Base-by-base conservation (phyloP, 2,888 invertebrate genomes). In the Gymnocheta viridis region DNA sequence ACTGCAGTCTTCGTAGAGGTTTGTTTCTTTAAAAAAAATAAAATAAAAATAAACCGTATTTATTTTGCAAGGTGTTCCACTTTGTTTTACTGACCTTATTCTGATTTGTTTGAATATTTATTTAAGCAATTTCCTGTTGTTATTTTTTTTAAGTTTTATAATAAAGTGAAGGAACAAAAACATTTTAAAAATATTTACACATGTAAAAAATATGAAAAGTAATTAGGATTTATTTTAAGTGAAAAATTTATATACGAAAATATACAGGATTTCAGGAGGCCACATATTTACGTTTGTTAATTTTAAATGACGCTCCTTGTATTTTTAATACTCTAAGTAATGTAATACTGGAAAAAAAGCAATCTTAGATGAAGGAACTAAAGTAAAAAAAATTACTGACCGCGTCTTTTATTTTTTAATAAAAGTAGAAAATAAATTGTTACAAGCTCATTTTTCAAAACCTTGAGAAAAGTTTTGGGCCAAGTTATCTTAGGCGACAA, bases 1-100 rank as follows among this genome's bases (percentile, higher is more conserved):
- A 24, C 49, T 19, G 41, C 51, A 24, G 17, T 14, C 22, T 19
- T 47, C 51, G 49, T 19, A 49, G 49, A 35, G 70, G 27, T 49
- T 62, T 24, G 27, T 49, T 62, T 24, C 9, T 35, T 47, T 6
- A 44, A 19, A 64, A 27, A 17, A 19, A 29, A 29, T 1, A 19
- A 7, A 14, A 58, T 62, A 58, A 38, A 41, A 70, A 54, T 41
- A 56, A 73, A 32, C 17, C 24, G 35, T 58, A 67, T 69, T 76
- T 80, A 54, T 69, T 84, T 77, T 84, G 84, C 84, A 81, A 84
- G 81, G 77, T 84, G 84, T 84, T 84, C 81, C 81, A 74, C 56
- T 81, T 69, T 67, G 64, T 38, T 78, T 69, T 78, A 78, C 77
- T 84, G 81, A 83, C 83, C 83, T 76, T 64, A 79, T 83, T 83